Percentiles rank a stretch among this genome's conserved stretches.
phyloP scores from a whole-genome alignment of 1,140 invertebrate species.

The Amphibalanus amphitrite region DNA sequence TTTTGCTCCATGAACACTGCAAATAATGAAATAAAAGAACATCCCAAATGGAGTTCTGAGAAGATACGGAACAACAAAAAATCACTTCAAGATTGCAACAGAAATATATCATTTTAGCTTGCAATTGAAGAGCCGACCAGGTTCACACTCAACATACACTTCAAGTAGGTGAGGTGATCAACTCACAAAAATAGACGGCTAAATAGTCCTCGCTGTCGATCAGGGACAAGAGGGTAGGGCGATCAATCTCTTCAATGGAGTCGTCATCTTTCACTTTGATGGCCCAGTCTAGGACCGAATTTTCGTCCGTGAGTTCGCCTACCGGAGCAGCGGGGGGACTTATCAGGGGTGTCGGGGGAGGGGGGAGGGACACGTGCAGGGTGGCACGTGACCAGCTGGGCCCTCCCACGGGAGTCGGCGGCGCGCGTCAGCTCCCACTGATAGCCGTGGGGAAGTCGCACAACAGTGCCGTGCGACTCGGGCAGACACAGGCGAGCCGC shows the following conservation, averaged over 20 bases:
- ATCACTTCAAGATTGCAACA: no score
- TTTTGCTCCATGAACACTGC: background rate
- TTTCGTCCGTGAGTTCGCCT: slow-evolving; percentile 73
- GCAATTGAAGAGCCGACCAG: no score
- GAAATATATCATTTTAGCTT: no score
- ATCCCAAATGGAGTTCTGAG: background rate
- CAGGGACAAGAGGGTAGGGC: slow-evolving; percentile 63
- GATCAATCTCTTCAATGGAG: slow-evolving; percentile 77
- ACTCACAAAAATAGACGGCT: slow-evolving; percentile 84
- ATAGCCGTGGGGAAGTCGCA: no score
- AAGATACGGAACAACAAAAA: slow-evolving; percentile 6
- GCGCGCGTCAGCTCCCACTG: no score
- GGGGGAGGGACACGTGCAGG: no score
- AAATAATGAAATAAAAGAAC: background rate
- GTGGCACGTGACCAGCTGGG: background rate
- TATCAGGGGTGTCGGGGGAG: background rate
- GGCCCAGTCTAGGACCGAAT: slow-evolving; percentile 75
- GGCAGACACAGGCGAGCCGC: no score
- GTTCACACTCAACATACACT: no score
- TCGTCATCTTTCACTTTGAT: slow-evolving; percentile 78
- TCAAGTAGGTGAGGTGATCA: background rate
- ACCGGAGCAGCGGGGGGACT: slow-evolving; percentile 21
- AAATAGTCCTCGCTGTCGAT: slow-evolving; percentile 82
- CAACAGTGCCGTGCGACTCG: no score
- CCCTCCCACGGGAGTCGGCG: background rate